Conservation (phyloP, 2,888 invertebrate genomes). For the Polyommatus icarus region DNA sequence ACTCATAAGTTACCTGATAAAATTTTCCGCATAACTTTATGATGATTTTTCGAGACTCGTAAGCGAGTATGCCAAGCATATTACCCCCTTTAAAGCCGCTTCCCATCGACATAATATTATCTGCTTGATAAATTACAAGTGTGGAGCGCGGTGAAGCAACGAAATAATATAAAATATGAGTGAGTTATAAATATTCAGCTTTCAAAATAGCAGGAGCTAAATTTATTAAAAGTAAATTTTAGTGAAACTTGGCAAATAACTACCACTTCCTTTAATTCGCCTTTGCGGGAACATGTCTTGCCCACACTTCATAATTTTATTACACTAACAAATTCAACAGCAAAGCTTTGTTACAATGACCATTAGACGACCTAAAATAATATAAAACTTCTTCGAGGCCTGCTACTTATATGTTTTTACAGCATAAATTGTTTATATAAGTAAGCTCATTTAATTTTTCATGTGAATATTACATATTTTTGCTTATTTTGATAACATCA, state of each 20-base stretch:
- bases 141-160: constrained; percentile 52
- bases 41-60: constrained; percentile 64
- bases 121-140: constrained; percentile 69
- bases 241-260: not conserved
- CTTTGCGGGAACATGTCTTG: constrained; percentile 74
- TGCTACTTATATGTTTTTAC: not conserved
- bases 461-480: not conserved
- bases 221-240: not conserved
- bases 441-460: too few relatives aligned
- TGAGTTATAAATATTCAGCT: constrained; percentile 8
- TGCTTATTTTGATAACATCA: not conserved
- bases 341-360: not conserved
- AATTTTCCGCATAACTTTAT: constrained; percentile 56
- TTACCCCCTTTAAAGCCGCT: constrained; percentile 57
- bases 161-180: not conserved
- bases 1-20: constrained; percentile 45
- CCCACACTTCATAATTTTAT: not conserved
- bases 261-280: constrained; percentile 43
- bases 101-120: constrained; percentile 52
- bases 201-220: not conserved
- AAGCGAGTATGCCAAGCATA: constrained; percentile 47
- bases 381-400: not conserved
- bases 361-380: not conserved
- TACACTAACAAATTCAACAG: not conserved
- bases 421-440: not conserved